Conservation (phyloP, 2,797 vertebrate genomes). For the Crenuchus spilurus region DNA sequence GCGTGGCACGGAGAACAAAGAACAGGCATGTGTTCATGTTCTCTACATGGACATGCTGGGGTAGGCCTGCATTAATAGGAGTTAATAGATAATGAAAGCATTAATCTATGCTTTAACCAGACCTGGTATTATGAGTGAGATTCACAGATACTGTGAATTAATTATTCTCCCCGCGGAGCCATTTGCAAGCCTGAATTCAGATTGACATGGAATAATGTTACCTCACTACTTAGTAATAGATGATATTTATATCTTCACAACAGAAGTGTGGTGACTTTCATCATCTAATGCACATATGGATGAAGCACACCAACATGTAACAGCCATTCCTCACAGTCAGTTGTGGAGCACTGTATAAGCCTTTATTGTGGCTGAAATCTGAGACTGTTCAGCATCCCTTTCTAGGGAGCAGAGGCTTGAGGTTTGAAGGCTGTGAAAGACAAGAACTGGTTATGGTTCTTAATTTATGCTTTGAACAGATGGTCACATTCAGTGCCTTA, state of each 20-base stretch:
- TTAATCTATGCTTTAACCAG: conserved; percentile 46
- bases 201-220: conserved; percentile 26
- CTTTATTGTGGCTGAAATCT: not conserved
- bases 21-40: conserved; percentile 10
- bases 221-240: conserved; percentile 12
- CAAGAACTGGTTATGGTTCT: not conserved
- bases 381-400: conserved; percentile 4
- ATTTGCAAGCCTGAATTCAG: conserved; percentile 31
- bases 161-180: conserved; percentile 24
- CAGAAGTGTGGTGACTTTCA: conserved; percentile 17
- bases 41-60: conserved; percentile 8
- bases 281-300: conserved; percentile 11
- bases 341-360: not conserved
- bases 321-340: not conserved
- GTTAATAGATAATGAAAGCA: conserved; percentile 45
- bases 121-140: conserved; percentile 2
- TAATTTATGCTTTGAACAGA: not conserved
- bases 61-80: conserved; percentile 21
- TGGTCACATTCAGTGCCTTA: not conserved
- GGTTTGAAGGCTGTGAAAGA: not conserved
- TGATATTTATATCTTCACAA: conserved; percentile 14
- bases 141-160: conserved; percentile 38
- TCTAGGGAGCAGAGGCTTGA: not conserved
- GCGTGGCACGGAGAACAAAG: conserved; percentile 39
- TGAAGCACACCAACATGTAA: not conserved